Percentiles rank a stretch among this genome's conserved stretches.
These are phyloP conservation scores for Metalampra italica DNA, from an alignment of 2,888 invertebrate genomes.

Conservation along the genomic window DNA sequence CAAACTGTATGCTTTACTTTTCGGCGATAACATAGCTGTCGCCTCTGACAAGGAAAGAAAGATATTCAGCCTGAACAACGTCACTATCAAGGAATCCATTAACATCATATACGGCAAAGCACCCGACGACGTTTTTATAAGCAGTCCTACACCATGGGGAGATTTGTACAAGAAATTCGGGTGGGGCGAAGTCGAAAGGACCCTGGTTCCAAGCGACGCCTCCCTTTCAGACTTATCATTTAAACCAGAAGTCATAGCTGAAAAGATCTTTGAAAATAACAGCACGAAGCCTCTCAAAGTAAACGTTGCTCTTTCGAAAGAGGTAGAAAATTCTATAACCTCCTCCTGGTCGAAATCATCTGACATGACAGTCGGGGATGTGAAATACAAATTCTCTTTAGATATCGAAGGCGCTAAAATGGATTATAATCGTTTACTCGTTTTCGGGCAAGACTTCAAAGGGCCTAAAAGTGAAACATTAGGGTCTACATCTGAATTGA, in stretches of 20 bases:
- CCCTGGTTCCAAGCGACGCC: constrained; percentile 21
- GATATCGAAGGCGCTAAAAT: too few species aligned
- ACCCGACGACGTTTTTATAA: constrained; percentile 17
- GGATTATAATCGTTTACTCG: background rate
- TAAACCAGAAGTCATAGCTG: background rate
- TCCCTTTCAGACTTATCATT: constrained; percentile 14
- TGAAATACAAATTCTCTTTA: background rate
- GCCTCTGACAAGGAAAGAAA: constrained; percentile 26
- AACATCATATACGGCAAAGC: constrained; percentile 8
- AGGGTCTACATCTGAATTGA: background rate
- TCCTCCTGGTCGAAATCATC: background rate
- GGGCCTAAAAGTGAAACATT: too few species aligned
- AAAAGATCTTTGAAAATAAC: constrained; percentile 13
- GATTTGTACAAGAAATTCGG: constrained; percentile 23
- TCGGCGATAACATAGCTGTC: constrained; percentile 12
- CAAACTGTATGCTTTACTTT: constrained; percentile 14
- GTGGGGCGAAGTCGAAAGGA: constrained; percentile 26
- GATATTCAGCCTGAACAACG: constrained; percentile 27
- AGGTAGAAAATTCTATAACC: background rate
- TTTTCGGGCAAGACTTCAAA: background rate
- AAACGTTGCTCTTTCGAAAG: background rate
- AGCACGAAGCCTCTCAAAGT: constrained; percentile 16
- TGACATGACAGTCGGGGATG: background rate
- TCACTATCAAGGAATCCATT: constrained; percentile 24
- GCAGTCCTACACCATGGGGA: constrained; percentile 27